Base-by-base conservation (phyloP, 1,140 invertebrate species). In the Brachionus plicatilis region DNA sequence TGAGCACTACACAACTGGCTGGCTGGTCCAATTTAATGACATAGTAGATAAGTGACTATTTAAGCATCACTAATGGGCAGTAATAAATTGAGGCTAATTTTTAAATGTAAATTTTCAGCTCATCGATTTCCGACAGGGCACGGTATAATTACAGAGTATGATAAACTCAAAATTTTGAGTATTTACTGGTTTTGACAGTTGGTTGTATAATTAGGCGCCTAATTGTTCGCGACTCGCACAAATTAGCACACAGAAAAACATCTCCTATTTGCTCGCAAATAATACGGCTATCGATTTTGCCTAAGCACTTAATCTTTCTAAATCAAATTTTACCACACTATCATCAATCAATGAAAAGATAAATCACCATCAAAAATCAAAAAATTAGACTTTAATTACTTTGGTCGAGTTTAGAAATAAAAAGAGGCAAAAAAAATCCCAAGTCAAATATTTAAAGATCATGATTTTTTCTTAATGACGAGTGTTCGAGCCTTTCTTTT, bases 181-280 rank as follows among this genome's bases (percentile, higher is more conserved):
- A 72, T 72, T 72, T 72, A 72, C 68, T 72, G 68, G 7, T 72
- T 72, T 72, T 72, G 68, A 72, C 68, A 72, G 68, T 72, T 72
- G 9, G 41, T 72, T 72, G 37, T 41, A 72, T 72, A 72, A 72
- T 72, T 72, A 72, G 68, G 68, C 41, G 17, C n/a, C 41, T 72
- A 41, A 41, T 72, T 72, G 33, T 72, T 43, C 68, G 9, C 33
- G 33, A 17, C 68, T 43, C 43, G 33, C 37, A 17, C 41, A 43
- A 37, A 72, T 20, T 43, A 72, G 41, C 17, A 43, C 33, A 72
- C 33, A 37, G 27, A 29, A 29, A 72, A 72, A 72, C 68, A 43
- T 33, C 12, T 68, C 33, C 3, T 68, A 72, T 72, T 45, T 72
- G 68, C 37, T 43, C 29, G 4, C 11, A 37, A n/a, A 70, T n/a